Percentiles rank a stretch among this genome's conserved stretches.
Evolutionary conservation across 2,888 invertebrate species (phyloP).

Genomic region (Diogma glabrata): DNA sequence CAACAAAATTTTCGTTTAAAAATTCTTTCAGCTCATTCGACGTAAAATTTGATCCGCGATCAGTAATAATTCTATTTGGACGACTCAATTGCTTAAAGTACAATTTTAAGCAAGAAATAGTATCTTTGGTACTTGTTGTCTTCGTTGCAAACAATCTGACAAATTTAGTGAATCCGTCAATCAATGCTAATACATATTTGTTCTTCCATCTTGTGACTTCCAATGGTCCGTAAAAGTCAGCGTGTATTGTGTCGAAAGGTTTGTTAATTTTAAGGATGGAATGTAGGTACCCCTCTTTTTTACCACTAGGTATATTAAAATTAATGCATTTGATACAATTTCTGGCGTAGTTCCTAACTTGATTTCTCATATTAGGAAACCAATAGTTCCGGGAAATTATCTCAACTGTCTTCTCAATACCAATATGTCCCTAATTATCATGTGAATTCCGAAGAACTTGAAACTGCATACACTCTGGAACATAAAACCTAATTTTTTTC

Average conservation of each 20-base stretch:
- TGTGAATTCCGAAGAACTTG: slow-evolving; percentile 6
- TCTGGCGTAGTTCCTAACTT: neutral
- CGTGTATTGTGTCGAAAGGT: slow-evolving; percentile 8
- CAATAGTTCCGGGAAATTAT: neutral
- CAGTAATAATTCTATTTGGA: slow-evolving; percentile 13
- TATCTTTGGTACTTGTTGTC: slow-evolving; percentile 11
- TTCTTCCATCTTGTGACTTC: slow-evolving; percentile 12
- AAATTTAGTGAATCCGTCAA: slow-evolving; percentile 10
- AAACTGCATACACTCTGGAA: slow-evolving; percentile 7
- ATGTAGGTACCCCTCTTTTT: slow-evolving; percentile 7
- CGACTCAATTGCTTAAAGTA: slow-evolving; percentile 12
- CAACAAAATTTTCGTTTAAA: slow-evolving; percentile 11
- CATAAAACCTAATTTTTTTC: slow-evolving; percentile 9
- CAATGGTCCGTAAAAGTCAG: slow-evolving; percentile 11
- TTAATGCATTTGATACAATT: slow-evolving; percentile 10
- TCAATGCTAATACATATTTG: slow-evolving; percentile 11
- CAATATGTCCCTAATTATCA: slow-evolving; percentile 8
- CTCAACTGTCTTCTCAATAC: slow-evolving; percentile 3
- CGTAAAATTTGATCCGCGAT: neutral
- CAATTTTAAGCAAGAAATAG: slow-evolving; percentile 4
- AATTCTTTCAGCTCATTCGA: slow-evolving; percentile 5
- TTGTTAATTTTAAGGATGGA: slow-evolving; percentile 6
- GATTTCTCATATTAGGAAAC: neutral
- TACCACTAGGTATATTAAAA: neutral
- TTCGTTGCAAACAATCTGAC: slow-evolving; percentile 12